Evolutionary conservation across 2,113 vertebrate species (phyloP).

Genomic region (Aspiorhynchus laticeps): DNA sequence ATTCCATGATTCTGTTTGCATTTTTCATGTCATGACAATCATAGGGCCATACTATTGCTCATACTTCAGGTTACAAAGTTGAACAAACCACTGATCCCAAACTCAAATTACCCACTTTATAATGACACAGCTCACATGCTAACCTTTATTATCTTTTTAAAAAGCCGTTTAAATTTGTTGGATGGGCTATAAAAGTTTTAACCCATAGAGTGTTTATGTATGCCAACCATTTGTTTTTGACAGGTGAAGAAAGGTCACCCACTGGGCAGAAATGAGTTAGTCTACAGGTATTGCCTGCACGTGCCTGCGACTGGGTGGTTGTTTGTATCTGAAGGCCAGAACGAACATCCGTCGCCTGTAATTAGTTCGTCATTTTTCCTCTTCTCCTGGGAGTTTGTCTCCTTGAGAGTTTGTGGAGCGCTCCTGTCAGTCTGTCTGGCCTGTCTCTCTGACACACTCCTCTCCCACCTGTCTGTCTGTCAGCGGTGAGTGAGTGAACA

Average conservation of each 20-base stretch:
- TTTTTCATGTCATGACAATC: background rate
- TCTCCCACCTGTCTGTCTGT: conserved; percentile 34
- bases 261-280: background rate
- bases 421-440: background rate
- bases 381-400: conserved; percentile 16
- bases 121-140: background rate
- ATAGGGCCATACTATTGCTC: background rate
- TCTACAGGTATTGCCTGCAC: too few species aligned
- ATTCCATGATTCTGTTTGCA: background rate
- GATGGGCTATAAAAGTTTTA: background rate
- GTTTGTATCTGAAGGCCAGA: background rate
- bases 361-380: conserved; percentile 12
- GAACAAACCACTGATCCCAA: background rate
- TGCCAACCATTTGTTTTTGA: background rate
- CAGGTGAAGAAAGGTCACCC: background rate
- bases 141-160: background rate
- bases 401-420: background rate
- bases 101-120: background rate
- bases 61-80: background rate
- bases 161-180: background rate
- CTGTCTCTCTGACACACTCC: conserved; percentile 20
- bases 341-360: background rate
- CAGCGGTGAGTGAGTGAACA: conserved; percentile 19
- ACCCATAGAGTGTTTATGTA: background rate
- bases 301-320: background rate